Percentiles rank a stretch among this genome's conserved stretches.
phyloP scores from a whole-genome alignment of 2,888 invertebrate species.

The Cartodere bifasciata region DNA sequence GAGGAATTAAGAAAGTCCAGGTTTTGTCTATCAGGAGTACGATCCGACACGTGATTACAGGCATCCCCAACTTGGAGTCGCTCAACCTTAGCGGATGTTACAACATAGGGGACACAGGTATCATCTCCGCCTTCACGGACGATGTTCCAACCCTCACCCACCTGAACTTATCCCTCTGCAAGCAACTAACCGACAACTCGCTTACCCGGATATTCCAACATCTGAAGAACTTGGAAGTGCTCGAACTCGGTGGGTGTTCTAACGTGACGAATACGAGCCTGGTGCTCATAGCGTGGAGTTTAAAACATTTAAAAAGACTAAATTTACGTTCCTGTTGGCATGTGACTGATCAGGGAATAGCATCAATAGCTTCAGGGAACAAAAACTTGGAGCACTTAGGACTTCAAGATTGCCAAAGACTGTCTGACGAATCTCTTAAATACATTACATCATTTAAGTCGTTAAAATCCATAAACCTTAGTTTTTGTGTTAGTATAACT shows the following conservation, averaged over 20 bases:
- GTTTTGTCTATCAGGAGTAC: conserved; percentile 74
- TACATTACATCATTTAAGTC: conserved; percentile 71
- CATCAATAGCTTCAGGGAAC: conserved; percentile 74
- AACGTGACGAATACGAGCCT: conserved; percentile 83
- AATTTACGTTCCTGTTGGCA: conserved; percentile 89
- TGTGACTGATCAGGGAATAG: conserved; percentile 82
- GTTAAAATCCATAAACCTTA: conserved; percentile 78
- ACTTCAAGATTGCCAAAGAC: conserved; percentile 87
- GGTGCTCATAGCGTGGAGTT: conserved; percentile 74
- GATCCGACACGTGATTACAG: conserved; percentile 72
- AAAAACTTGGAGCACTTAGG: conserved; percentile 72
- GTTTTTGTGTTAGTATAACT: conserved; percentile 90
- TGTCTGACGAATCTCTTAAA: conserved; percentile 82
- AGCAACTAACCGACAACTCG: conserved; percentile 88
- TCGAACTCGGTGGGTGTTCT: conserved; percentile 86
- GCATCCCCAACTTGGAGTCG: conserved; percentile 75
- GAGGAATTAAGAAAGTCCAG: conserved; percentile 82
- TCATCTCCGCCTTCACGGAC: conserved; percentile 69
- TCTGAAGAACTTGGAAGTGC: conserved; percentile 70
- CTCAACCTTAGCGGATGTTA: conserved; percentile 88
- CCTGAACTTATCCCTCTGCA: conserved; percentile 82
- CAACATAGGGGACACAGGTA: conserved; percentile 77
- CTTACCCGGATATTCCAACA: conserved; percentile 74
- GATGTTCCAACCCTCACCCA: conserved; percentile 66
- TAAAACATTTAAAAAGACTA: conserved; percentile 69